Evolutionary conservation across 2,113 vertebrate genomes (phyloP).

Genomic region (Zootoca vivipara): DNA sequence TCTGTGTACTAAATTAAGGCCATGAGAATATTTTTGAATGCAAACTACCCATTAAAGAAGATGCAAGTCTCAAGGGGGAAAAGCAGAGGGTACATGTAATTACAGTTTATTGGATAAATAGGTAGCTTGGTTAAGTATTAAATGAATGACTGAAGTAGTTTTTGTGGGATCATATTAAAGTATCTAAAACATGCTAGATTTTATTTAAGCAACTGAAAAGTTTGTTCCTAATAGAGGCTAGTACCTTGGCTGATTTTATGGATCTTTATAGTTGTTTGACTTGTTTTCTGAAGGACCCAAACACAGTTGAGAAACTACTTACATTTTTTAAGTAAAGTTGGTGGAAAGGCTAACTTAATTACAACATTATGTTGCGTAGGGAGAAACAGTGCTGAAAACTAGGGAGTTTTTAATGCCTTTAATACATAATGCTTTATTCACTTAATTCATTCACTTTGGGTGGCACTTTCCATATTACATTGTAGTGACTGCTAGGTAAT

Average conservation of each 20-base stretch:
- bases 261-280: not conserved
- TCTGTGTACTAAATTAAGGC: constrained; percentile 21
- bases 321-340: not conserved
- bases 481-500: not conserved
- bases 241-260: not conserved
- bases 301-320: not conserved
- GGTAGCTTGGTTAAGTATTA: not conserved
- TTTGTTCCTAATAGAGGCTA: not conserved
- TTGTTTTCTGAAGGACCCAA: not conserved
- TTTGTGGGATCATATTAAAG: not conserved
- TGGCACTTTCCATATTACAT: not conserved
- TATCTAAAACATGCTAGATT: not conserved
- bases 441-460: not conserved
- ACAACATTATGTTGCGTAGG: not conserved
- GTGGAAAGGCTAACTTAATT: not conserved
- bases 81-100: not conserved
- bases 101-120: not conserved
- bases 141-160: not conserved
- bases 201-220: not conserved
- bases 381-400: not conserved
- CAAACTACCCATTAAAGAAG: not conserved
- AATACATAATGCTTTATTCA: not conserved
- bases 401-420: not conserved
- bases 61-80: not conserved
- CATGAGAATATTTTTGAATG: not conserved